Base-by-base conservation (phyloP, 2,888 invertebrate species). In the Darwinula stevensoni region DNA sequence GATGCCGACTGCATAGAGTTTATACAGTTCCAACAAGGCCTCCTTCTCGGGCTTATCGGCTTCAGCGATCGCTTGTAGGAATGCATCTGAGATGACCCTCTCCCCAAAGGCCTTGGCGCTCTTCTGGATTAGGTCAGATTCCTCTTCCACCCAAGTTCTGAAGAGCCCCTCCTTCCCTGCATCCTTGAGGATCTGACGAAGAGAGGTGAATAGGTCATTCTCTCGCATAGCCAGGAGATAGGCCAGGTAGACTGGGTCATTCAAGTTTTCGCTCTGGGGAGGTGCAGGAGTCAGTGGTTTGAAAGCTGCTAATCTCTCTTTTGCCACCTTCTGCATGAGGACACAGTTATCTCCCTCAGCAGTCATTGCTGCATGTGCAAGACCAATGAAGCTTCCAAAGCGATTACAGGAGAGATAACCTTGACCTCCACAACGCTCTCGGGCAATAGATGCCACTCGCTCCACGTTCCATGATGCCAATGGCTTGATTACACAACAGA, bases 311-410 rank as follows among this genome's bases (percentile, higher is more conserved):
- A 41, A 35, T 4, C 38, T 29, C 30, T 41, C 41, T 35, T 41
- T 41, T 27, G 41, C 40, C 18, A 41, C 40, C 35, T 41, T 41
- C 34, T 41, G 40, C 40, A 41, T 41, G 14, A 41, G 36, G 9
- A 41, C 41, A 27, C 36, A 34, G 32, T 41, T 41, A 33, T 41
- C 41, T 2, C 41, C 41, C 33, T 41, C 41, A 5, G 41, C 41
- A 3, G 41, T 41, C 37, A 39, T 38, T 13, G 39, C 40, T 4
- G 41, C 41, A 31, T 41, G 41, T 13, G 40, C 40, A 17, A 40
- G 28, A 22, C 38, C 41, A 14, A 38, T 18, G 31, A 40, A 40
- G 5, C 34, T 37, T n/a, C 41, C 41, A 30, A 41, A 41, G 22
- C 40, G 34, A 14, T 35, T 35, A 27, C 39, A 37, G 5, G 39